phyloP scores from a whole-genome alignment of 2,888 invertebrate species.

The Halocaridina rubra region DNA sequence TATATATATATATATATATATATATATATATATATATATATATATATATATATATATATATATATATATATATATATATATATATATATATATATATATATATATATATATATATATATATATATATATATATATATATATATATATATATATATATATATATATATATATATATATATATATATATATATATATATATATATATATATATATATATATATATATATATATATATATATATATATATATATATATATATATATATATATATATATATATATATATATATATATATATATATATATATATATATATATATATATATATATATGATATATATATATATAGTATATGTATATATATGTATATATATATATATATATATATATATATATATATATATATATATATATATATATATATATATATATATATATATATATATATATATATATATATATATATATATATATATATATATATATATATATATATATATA shows the following conservation, averaged over 20 bases:
- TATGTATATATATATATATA: too few species aligned
- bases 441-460: neutral
- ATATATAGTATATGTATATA: too few species aligned
- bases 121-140: constrained; percentile 2
- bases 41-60: too few species aligned
- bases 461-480: neutral
- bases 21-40: too few species aligned
- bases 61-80: too few species aligned
- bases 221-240: constrained; percentile 1
- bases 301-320: constrained; percentile 4
- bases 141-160: constrained; percentile 3
- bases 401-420: too few species aligned
- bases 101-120: neutral
- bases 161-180: neutral
- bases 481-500: neutral
- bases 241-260: constrained; percentile 2
- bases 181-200: neutral
- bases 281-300: constrained; percentile 9
- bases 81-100: constrained; percentile 3
- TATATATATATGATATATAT: too few species aligned
- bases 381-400: too few species aligned
- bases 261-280: constrained; percentile 4
- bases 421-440: neutral
- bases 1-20: neutral
- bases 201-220: neutral